These are phyloP conservation scores for Genyomyrus donnyi DNA, from an alignment of 2,113 vertebrate species.

Conservation along the genomic window DNA sequence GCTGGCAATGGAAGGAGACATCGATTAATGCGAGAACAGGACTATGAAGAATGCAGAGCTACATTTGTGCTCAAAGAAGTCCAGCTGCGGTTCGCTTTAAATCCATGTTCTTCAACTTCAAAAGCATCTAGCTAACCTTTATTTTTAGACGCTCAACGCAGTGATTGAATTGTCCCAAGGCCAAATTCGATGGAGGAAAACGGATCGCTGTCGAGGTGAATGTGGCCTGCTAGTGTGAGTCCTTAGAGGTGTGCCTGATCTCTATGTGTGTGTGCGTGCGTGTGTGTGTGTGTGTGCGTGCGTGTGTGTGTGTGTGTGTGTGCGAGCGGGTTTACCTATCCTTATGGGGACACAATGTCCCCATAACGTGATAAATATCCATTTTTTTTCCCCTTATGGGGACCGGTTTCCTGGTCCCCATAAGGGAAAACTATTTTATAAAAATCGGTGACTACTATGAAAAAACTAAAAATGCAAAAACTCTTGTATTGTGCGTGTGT, in stretches of 20 bases:
- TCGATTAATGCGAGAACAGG: neutral
- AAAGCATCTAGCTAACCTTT: conserved; percentile 5
- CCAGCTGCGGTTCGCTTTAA: neutral
- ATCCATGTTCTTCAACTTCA: conserved; percentile 9
- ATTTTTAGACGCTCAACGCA: neutral
- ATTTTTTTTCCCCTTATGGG: no score
- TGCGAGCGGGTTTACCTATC: neutral
- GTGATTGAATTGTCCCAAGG: neutral
- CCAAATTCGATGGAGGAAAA: neutral
- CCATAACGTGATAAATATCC: no score
- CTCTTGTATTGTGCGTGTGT: no score
- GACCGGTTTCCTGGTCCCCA: no score
- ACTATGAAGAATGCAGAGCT: neutral
- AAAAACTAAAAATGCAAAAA: no score
- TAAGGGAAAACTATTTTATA: no score
- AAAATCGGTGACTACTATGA: no score
- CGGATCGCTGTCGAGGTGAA: neutral
- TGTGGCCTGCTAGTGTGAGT: neutral
- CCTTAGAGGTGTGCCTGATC: neutral
- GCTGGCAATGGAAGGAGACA: neutral
- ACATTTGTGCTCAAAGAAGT: neutral
- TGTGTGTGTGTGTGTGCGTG: neutral
- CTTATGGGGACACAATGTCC: no score
- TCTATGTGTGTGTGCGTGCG: neutral
- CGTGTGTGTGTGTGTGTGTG: conserved; percentile 11